phyloP scores from a whole-genome alignment of 2,888 invertebrate species.

The Ashinkailepas kermadecensis region DNA sequence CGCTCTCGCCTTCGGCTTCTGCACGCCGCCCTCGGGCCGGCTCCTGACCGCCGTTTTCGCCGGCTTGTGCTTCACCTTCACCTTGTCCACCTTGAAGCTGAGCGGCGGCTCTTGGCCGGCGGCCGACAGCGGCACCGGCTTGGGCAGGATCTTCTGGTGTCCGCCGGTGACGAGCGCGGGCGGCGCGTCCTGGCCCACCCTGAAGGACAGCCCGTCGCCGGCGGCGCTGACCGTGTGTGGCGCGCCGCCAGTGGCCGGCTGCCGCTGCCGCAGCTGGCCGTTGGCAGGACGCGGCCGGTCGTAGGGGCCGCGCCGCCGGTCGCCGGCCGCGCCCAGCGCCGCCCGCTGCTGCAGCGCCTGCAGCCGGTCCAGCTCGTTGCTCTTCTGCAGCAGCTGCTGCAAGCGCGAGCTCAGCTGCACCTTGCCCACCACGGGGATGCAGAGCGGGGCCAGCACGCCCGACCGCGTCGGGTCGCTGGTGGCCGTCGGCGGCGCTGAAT shows the following conservation, averaged over 20 bases:
- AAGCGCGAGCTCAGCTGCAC: constrained; percentile 7
- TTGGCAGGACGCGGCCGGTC: neutral
- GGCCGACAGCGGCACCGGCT: neutral
- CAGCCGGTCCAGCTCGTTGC: constrained; percentile 14
- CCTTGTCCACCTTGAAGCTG: neutral
- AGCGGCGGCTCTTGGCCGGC: neutral
- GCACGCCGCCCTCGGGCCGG: neutral
- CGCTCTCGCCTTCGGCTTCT: neutral
- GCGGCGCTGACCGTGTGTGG: neutral
- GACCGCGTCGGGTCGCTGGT: neutral
- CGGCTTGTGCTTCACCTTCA: neutral
- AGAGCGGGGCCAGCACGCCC: neutral
- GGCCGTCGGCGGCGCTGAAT: neutral
- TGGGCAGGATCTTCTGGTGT: neutral
- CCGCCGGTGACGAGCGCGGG: neutral
- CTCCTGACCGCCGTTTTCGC: neutral
- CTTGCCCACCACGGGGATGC: constrained; percentile 13
- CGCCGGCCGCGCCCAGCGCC: neutral
- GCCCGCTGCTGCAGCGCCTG: constrained; percentile 7
- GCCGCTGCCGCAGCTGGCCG: neutral
- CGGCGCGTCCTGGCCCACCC: neutral
- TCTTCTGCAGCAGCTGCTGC: constrained; percentile 12
- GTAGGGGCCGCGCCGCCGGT: neutral
- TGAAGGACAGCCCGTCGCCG: neutral
- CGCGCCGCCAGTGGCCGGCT: neutral